A percentile compares a stretch with the other conserved stretches of the same genome.
These are phyloP conservation scores for Plutella xylostella DNA, from an alignment of 2,888 invertebrate genomes.

Conservation along the genomic window DNA sequence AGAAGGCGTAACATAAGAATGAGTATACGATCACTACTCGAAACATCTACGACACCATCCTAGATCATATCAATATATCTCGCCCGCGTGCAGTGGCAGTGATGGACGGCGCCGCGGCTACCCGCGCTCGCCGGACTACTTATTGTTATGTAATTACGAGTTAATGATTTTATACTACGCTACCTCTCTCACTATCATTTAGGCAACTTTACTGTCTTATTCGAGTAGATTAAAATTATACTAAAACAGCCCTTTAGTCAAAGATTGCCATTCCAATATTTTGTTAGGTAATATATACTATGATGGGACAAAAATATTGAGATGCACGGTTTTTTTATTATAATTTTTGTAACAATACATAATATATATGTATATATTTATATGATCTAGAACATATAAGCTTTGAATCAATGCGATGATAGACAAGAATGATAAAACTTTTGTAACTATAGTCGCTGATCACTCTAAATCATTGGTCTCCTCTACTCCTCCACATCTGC, in stretches of 20 bases:
- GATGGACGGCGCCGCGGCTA: conserved; percentile 25
- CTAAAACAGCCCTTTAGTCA: conserved; percentile 42
- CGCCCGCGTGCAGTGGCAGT: conserved; percentile 40
- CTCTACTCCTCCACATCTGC: no score
- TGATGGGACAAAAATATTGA: conserved; percentile 24
- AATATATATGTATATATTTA: no score
- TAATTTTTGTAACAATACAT: conserved; percentile 25
- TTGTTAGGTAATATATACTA: no score
- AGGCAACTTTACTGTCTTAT: conserved; percentile 54
- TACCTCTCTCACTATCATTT: conserved; percentile 64
- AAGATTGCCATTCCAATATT: neutral
- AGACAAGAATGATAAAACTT: neutral
- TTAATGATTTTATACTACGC: conserved; percentile 53
- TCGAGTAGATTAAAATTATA: conserved; percentile 47
- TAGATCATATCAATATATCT: conserved; percentile 68
- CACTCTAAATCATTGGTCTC: no score
- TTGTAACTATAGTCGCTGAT: no score
- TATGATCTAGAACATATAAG: conserved; percentile 61
- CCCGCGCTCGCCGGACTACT: conserved; percentile 30
- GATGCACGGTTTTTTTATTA: neutral
- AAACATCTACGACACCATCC: conserved; percentile 66
- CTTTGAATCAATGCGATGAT: neutral
- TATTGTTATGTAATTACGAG: conserved; percentile 35
- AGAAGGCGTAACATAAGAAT: conserved; percentile 64
- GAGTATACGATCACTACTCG: conserved; percentile 66